These are phyloP conservation scores for Labroides dimidiatus DNA, from an alignment of 2,797 vertebrate genomes.

Conservation along the genomic window DNA sequence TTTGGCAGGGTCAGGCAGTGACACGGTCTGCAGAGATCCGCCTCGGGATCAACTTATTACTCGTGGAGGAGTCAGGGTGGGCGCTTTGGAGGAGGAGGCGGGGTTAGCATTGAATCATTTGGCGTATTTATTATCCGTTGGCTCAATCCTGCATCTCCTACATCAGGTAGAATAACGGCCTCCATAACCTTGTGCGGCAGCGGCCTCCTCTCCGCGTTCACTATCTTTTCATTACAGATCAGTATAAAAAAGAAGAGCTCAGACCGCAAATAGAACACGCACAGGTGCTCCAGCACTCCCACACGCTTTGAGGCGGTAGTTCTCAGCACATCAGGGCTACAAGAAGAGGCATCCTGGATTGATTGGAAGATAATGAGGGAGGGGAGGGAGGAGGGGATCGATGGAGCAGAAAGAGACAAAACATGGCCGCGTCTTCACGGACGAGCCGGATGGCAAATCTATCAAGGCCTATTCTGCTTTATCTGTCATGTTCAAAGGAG, in stretches of 20 bases:
- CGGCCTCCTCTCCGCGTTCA: constrained; percentile 7
- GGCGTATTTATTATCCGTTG: constrained; percentile 72
- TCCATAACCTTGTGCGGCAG: constrained; percentile 72
- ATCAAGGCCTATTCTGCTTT: neutral
- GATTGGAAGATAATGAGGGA: constrained; percentile 77
- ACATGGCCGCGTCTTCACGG: constrained; percentile 26
- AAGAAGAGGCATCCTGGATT: constrained; percentile 69
- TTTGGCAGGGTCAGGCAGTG: constrained; percentile 55
- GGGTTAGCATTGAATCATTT: constrained; percentile 60
- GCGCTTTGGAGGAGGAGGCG: constrained; percentile 1
- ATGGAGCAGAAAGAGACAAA: constrained; percentile 48
- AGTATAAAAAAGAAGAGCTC: constrained; percentile 39
- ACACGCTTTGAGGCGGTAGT: constrained; percentile 52
- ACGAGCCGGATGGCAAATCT: constrained; percentile 16
- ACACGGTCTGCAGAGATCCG: constrained; percentile 55
- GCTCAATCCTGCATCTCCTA: constrained; percentile 66
- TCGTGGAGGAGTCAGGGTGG: constrained; percentile 37
- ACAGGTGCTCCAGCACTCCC: constrained; percentile 34
- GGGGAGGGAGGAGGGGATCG: constrained; percentile 56
- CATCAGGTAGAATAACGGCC: constrained; percentile 75
- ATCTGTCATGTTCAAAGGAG: neutral
- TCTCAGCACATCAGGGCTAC: constrained; percentile 61
- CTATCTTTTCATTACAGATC: constrained; percentile 75
- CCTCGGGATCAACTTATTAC: constrained; percentile 58
- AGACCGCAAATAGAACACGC: constrained; percentile 48